Evolutionary conservation across 2,797 vertebrate species (phyloP).

Genomic region (Nyctibius grandis): DNA sequence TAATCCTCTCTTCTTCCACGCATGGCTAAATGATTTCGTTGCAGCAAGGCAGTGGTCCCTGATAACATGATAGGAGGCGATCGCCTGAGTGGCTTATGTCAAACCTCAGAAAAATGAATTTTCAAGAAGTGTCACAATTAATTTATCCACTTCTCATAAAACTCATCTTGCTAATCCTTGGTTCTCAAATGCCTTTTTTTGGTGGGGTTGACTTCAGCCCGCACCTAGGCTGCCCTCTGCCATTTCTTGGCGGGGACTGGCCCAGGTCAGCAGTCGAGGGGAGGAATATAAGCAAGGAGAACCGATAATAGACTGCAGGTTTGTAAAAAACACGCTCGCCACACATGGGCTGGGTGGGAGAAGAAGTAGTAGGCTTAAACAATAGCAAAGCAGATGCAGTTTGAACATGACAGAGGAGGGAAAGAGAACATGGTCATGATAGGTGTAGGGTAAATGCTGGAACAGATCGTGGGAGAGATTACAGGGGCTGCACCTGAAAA

Average conservation of each 20-base stretch:
- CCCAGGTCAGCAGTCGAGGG: background rate
- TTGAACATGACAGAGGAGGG: background rate
- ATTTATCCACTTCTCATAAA: background rate
- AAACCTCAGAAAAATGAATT: background rate
- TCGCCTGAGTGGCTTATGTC: background rate
- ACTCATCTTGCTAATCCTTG: background rate
- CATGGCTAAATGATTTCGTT: slow-evolving; percentile 21
- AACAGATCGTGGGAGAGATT: background rate
- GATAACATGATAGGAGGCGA: background rate
- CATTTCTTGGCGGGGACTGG: background rate
- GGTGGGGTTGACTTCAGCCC: background rate
- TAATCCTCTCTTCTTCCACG: slow-evolving; percentile 8
- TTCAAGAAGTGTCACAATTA: background rate
- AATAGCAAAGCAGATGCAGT: background rate
- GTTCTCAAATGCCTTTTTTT: background rate
- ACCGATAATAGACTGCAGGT: background rate
- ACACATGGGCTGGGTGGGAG: background rate
- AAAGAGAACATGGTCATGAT: background rate
- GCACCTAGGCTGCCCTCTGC: background rate
- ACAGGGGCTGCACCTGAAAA: background rate
- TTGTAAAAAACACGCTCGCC: background rate
- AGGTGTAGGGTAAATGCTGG: background rate
- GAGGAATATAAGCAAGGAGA: background rate
- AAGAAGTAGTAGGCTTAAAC: background rate
- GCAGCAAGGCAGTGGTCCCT: background rate